Conservation (phyloP, 2,113 vertebrate species). For the Phyllostomus discolor region DNA sequence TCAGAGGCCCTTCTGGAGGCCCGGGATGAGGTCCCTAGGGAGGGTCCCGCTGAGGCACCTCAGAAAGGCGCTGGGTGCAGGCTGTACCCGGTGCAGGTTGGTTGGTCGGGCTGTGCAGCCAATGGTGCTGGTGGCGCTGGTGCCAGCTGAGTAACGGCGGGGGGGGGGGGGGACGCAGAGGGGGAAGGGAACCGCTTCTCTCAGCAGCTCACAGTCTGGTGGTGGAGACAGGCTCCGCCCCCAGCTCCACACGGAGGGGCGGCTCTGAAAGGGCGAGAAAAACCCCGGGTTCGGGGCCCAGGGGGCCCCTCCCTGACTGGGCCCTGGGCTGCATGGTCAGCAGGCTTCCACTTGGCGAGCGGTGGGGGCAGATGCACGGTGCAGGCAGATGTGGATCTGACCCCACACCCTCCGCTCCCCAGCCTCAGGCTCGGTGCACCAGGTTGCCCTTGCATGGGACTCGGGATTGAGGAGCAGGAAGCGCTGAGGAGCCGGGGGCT, state of each 20-base stretch:
- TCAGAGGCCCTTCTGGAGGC: too few species aligned
- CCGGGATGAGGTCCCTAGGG: too few species aligned
- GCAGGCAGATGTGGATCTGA: accelerated
- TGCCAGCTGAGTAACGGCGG: accelerated
- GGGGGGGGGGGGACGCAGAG: accelerated
- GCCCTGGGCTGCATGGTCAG: accelerated
- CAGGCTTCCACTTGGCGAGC: accelerated
- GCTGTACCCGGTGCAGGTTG: accelerated
- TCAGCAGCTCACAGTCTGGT: accelerated
- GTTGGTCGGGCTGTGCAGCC: accelerated
- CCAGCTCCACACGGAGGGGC: accelerated
- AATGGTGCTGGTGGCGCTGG: accelerated
- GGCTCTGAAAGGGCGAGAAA: accelerated
- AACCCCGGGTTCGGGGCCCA: accelerated
- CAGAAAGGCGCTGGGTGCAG: accelerated
- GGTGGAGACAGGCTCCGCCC: accelerated
- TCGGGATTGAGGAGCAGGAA: accelerated
- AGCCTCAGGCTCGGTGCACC: accelerated
- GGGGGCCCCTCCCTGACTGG: too few species aligned
- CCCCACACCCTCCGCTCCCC: accelerated
- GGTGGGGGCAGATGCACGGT: accelerated
- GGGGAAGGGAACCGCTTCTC: accelerated
- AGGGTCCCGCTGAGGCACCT: accelerated
- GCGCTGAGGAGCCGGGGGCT: accelerated
- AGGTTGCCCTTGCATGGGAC: accelerated